Base-by-base conservation (phyloP, 2,797 vertebrate species). In the Enteromius argenteus region DNA sequence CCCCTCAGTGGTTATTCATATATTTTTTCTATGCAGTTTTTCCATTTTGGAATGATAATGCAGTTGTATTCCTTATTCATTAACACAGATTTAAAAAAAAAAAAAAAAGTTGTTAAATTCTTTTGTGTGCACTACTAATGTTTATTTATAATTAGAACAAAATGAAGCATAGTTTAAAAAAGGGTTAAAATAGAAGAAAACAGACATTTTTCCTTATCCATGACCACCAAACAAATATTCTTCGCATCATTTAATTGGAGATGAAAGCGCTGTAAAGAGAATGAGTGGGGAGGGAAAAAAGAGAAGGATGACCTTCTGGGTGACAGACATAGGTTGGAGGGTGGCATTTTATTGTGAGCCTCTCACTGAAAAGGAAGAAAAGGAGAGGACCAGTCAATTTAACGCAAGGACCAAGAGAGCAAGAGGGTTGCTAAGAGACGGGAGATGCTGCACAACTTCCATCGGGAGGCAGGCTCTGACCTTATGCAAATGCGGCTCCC, bases 341-440 rank as follows among this genome's bases (percentile, higher is more conserved):
- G 95, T 96, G 96, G 96, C 96, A 96, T 98, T 97, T 97, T 96
- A 98, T 97, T 97, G 96, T 96, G 95, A 96, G 95, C 95, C 93
- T 96, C 95, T 95, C 94, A 95, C 94, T 96, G 96, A 97, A 96
- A 97, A 94, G 96, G 96, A 98, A 95, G 96, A 98, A 97, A 84
- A 96, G 96, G 96, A 95, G 95, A 96, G 95, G 96, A 97, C 95
- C 96, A 97, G 96, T 97, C 96, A 96, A 95, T 96, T 96, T 96
- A 96, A 95, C 94, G 93, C 95, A 92, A 93, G 92, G 95, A 96
- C 95, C 95, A 94, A 96, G 94, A 96, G 96, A 94, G 95, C 96
- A 95, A 91, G 96, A 94, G 96, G 95, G 98, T 99, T 99, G 98
- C 98, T 99, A 99, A 97, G 98, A 97, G 96, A 99, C 98, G 91